These are phyloP conservation scores for Caenorhabditis sulstoni DNA, from an alignment of 2,888 invertebrate genomes.

Conservation along the genomic window DNA sequence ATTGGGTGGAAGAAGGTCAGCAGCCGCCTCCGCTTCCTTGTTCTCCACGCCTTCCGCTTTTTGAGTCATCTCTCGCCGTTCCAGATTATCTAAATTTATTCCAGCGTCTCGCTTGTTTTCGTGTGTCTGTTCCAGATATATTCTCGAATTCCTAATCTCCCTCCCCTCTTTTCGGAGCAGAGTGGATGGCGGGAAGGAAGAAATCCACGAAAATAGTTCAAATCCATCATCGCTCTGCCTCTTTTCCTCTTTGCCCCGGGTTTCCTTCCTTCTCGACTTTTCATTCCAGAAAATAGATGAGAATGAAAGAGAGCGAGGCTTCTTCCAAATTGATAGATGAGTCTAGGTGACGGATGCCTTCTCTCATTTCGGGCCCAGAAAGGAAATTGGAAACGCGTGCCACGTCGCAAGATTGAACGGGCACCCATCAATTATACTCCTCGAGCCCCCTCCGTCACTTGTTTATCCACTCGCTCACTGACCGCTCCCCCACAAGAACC, in stretches of 20 bases:
- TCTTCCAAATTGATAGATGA: conserved; percentile 44
- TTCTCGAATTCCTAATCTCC: conserved; percentile 40
- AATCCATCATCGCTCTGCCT: conserved; percentile 53
- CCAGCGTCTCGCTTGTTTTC: conserved; percentile 27
- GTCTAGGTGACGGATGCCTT: conserved; percentile 36
- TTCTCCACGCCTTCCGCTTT: not conserved
- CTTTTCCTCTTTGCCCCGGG: conserved; percentile 26
- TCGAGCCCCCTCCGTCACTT: not conserved
- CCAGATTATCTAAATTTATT: conserved; percentile 56
- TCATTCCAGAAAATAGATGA: conserved; percentile 48
- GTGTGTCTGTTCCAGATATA: conserved; percentile 50
- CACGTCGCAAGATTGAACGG: conserved; percentile 3
- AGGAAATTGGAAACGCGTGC: not conserved
- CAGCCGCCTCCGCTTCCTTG: not conserved
- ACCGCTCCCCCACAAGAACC: not conserved
- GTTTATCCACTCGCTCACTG: not conserved
- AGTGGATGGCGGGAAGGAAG: conserved; percentile 14
- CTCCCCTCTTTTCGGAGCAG: conserved; percentile 9
- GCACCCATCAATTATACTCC: conserved; percentile 2
- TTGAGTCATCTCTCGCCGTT: conserved; percentile 17
- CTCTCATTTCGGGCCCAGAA: too few relatives aligned
- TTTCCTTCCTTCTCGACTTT: conserved; percentile 7
- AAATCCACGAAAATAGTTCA: conserved; percentile 56
- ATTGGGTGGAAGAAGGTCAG: conserved; percentile 48
- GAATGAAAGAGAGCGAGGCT: conserved; percentile 1